Percentiles rank a stretch among this genome's conserved stretches.
Conservation (phyloP, 2,888 invertebrate genomes). For the Anarsia innoxiella region DNA sequence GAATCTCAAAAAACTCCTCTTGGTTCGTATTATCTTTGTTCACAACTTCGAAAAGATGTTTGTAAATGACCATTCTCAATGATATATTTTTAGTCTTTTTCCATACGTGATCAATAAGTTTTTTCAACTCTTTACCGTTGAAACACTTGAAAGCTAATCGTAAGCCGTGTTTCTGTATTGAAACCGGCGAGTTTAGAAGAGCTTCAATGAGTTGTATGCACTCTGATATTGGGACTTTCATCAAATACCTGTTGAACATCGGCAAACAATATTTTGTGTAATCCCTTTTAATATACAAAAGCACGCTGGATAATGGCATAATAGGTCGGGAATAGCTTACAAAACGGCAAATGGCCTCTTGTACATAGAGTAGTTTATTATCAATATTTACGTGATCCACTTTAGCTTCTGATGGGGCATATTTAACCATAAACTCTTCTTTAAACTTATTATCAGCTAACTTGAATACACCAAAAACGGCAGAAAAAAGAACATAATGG, state of each 20-base stretch:
- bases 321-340: constrained; percentile 32
- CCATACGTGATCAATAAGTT: constrained; percentile 27
- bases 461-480: constrained; percentile 35
- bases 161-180: constrained; percentile 38
- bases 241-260: constrained; percentile 29
- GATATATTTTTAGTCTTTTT: constrained; percentile 35
- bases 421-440: constrained; percentile 30
- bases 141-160: constrained; percentile 34
- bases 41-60: constrained; percentile 24
- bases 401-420: constrained; percentile 32
- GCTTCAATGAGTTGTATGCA: constrained; percentile 28
- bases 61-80: constrained; percentile 30
- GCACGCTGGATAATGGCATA: constrained; percentile 25
- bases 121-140: constrained; percentile 23
- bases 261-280: constrained; percentile 34
- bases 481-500: constrained; percentile 13
- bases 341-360: constrained; percentile 33
- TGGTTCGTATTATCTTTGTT: constrained; percentile 18
- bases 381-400: constrained; percentile 30
- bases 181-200: constrained; percentile 31
- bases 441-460: constrained; percentile 29
- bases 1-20: constrained; percentile 29
- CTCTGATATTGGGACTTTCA: constrained; percentile 26
- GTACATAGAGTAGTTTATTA: constrained; percentile 25
- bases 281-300: constrained; percentile 33